These are phyloP conservation scores for Globicephala melas DNA, from an alignment of 2,113 vertebrate species.

Conservation along the genomic window DNA sequence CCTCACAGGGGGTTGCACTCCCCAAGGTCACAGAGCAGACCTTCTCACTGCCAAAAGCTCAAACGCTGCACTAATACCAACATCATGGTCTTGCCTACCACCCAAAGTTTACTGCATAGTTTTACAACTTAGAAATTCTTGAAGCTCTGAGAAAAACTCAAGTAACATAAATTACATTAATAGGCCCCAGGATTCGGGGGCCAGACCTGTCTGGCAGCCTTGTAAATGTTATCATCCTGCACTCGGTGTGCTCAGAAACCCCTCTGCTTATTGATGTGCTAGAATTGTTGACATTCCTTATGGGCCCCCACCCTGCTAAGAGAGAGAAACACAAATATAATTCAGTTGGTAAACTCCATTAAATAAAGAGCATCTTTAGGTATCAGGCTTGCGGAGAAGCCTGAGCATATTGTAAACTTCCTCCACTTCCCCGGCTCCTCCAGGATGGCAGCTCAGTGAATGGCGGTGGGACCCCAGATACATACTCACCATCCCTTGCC, in stretches of 20 bases:
- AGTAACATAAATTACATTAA: background rate
- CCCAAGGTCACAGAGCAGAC: background rate
- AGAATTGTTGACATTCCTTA: background rate
- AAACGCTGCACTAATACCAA: background rate
- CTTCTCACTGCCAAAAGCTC: background rate
- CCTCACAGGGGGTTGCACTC: background rate
- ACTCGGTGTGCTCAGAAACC: background rate
- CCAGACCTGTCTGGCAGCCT: background rate
- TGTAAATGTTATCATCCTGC: background rate
- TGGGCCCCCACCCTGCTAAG: no score
- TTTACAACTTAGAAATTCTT: background rate
- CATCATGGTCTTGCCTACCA: background rate
- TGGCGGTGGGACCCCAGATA: accelerated
- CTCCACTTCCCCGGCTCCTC: background rate
- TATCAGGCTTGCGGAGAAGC: background rate
- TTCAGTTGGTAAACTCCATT: background rate
- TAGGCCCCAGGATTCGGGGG: background rate
- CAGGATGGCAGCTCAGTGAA: background rate
- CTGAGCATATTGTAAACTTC: background rate
- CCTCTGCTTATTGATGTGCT: background rate
- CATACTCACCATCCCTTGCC: background rate
- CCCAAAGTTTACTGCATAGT: background rate
- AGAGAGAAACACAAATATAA: background rate
- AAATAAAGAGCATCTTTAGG: background rate
- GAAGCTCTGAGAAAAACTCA: background rate